Evolutionary conservation across 2,113 vertebrate species (phyloP), one percentile per base, ranked within the genome.

Genomic region (Crypturellus undulatus): DNA sequence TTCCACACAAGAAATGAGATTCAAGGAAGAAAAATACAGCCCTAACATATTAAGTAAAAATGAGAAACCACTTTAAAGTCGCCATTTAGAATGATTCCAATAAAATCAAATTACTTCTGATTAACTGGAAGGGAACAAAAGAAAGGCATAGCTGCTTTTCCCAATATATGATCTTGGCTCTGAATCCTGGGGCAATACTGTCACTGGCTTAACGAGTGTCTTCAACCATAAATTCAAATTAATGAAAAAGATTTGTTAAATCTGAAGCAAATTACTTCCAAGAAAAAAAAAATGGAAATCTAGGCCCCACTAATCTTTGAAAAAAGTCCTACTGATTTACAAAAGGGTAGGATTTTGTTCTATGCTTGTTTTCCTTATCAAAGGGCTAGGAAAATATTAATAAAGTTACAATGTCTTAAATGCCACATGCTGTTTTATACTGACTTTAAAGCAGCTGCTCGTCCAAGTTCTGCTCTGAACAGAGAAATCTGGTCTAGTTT

Each of bases 401-500:
- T 9, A 1, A 86, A 86, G 73, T 90, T 89, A 69, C 65, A 92
- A 51, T 69, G 49, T 65, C 70, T 93, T 82, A 94, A 96, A 95
- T 90, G 90, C 84, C 94, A 92, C 79, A 80, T 80, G 90, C 73
- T 95, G 89, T 64, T 95, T 36, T 26, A 71, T 40, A 97, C 98
- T 91, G 34, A 99, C 99, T 98, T 99, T 84, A 98, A 76, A 59
- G 97, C 94, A 1, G 98, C 97, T 12, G 98, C 97, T 91, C 97
- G 96, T 68, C 97, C 98, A 94, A 97, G 90, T 56, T 97, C 98
- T 32, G 94, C 97, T 45, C 98, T 98, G 96, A 98, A 98, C 85
- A 98, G 70, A 10, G 97, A 90, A 92, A 99, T 99, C 94, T 96
- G 97, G 58, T 99, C 98, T 96, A 99, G 80, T 21, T 94, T 97